phyloP scores from a whole-genome alignment of 2,797 vertebrate genomes.

The Pampus argenteus region DNA sequence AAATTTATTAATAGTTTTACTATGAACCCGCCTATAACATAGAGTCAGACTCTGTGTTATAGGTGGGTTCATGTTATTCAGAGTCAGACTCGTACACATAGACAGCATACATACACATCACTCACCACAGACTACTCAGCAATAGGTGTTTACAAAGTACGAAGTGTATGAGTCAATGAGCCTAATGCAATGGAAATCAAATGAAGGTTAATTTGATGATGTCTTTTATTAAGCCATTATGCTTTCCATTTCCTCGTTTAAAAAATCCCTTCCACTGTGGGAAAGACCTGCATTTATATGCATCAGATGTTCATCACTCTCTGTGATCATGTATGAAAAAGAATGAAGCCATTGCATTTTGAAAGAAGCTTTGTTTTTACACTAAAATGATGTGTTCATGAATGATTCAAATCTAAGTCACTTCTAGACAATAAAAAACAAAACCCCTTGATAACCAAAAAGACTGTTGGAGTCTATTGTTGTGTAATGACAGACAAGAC shows the following conservation, averaged over 20 bases:
- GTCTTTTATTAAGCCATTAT: constrained; percentile 86
- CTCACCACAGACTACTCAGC: constrained; percentile 53
- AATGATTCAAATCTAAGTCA: constrained; percentile 3
- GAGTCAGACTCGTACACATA: constrained; percentile 32
- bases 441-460: neutral
- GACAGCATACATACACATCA: constrained; percentile 31
- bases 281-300: constrained; percentile 56
- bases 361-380: constrained; percentile 30
- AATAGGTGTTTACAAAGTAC: constrained; percentile 78
- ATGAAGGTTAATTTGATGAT: constrained; percentile 79
- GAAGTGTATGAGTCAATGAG: no score
- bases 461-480: neutral
- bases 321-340: constrained; percentile 19
- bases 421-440: constrained; percentile 1
- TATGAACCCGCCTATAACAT: neutral
- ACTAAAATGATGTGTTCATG: constrained; percentile 8
- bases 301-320: constrained; percentile 9
- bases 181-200: constrained; percentile 86
- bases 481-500: neutral
- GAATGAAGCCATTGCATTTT: constrained; percentile 13
- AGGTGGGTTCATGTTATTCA: no score
- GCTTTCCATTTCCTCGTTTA: constrained; percentile 77
- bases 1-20: neutral
- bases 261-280: constrained; percentile 61
- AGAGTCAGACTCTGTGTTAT: neutral